Evolutionary conservation across 2,797 vertebrate species (phyloP).

Genomic region (Xiphorhynchus erythropygius): DNA sequence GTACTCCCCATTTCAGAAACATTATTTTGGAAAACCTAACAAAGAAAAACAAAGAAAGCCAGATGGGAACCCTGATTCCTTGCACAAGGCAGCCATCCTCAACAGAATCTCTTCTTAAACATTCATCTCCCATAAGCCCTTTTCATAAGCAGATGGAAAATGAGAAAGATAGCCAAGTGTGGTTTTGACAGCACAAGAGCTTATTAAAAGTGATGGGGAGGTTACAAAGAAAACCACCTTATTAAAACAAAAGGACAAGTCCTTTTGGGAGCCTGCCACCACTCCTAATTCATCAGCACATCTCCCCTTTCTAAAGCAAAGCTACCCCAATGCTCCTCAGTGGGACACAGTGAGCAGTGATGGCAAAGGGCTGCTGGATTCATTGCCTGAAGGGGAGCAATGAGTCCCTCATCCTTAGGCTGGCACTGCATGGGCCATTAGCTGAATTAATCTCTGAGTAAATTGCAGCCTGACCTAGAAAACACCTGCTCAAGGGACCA

Average conservation of each 20-base stretch:
- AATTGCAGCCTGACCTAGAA: neutral
- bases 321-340: neutral
- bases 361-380: neutral
- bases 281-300: neutral
- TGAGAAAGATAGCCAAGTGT: neutral
- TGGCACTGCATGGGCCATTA: neutral
- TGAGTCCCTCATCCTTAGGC: neutral
- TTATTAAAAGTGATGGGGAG: neutral
- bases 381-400: neutral
- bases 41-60: neutral
- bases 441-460: neutral
- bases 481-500: neutral
- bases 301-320: neutral
- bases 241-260: neutral
- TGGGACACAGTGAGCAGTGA: accelerated
- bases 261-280: neutral
- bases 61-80: neutral
- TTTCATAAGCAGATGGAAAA: constrained; percentile 20
- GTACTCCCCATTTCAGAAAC: neutral
- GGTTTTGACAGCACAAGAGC: neutral
- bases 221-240: neutral
- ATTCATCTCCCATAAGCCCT: neutral
- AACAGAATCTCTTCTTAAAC: neutral
- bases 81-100: neutral
- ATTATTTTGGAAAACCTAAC: neutral